Evolutionary conservation across 2,797 vertebrate genomes (phyloP).

Genomic region (Enteromius mattozi): DNA sequence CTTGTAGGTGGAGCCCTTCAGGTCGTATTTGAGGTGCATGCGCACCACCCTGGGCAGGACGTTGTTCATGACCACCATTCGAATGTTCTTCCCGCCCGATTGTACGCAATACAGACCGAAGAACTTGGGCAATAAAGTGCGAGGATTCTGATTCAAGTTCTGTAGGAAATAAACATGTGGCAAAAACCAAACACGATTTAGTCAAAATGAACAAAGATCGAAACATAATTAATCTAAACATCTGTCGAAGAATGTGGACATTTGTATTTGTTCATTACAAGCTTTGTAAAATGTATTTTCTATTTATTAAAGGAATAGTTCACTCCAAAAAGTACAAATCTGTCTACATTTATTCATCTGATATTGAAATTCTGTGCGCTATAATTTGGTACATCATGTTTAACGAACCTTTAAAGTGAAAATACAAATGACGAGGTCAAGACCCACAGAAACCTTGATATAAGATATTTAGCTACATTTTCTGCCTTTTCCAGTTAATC

Average conservation of each 20-base stretch:
- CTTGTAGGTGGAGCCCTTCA: constrained; percentile 98
- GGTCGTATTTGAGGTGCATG: constrained; percentile 98
- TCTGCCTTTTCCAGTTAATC: not conserved
- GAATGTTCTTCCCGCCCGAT: constrained; percentile 97
- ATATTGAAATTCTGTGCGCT: not conserved
- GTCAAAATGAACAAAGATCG: not conserved
- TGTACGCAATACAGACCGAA: constrained; percentile 98
- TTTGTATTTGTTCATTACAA: not conserved
- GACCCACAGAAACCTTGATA: not conserved
- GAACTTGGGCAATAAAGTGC: constrained; percentile 96
- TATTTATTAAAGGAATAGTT: not conserved
- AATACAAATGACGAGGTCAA: not conserved
- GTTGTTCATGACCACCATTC: constrained; percentile 98
- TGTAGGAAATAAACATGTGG: constrained; percentile 63
- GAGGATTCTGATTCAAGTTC: constrained; percentile 98
- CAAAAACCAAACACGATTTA: not conserved
- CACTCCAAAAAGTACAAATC: not conserved
- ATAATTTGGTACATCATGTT: not conserved
- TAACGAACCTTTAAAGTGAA: not conserved
- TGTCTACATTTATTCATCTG: not conserved
- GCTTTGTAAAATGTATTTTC: not conserved
- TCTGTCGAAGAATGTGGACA: not conserved
- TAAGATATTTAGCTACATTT: not conserved
- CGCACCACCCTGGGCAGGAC: constrained; percentile 91
- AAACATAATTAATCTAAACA: not conserved